Evolutionary conservation across 2,113 vertebrate species (phyloP), one percentile per base, ranked within the genome.

Genomic region (Herpailurus yagouaroundi): DNA sequence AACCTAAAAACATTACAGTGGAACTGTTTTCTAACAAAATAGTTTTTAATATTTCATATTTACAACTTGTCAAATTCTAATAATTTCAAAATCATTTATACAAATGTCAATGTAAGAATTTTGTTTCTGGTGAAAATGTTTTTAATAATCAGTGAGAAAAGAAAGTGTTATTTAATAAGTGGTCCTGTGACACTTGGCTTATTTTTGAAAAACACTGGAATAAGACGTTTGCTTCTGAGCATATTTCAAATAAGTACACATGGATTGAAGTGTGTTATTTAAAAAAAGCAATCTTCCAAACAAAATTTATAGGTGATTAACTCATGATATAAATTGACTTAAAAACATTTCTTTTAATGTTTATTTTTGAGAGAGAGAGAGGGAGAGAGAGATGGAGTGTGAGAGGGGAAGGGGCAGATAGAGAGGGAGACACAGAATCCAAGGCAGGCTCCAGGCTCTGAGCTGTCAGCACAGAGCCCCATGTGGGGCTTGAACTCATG

Each of bases 1-100:
- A 95, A 94, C 97, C 91, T 98, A 82, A 97, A 96, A 95, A 89
- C 23, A 92, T 57, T 57, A 87, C 27, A 60, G 64, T 50, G 10
- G 9, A 79, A 33, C 69, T 66, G 45, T 88, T 97, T 88, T 74
- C 29, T 91, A 89, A 94, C 36, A 88, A 95, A 73, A n/a, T 84
- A 8, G 3, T 48, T 88, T 60, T 95, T 55, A 73, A 55, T n/a
- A 55, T 94, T 94, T 95, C 6, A 31, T 95, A 92, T 50, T 95
- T 92, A 89, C 7, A 66, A 77, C 52, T 92, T 94, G 4, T 68
- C 23, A 38, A 91, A 77, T 27, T 92, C 74, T 77, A 73, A 68
- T 41, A 94, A 84, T 69, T 95, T 94, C 15, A 93, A 83, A 93
- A 74, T 63, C 5, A 94, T 64, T 91, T 64, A 38, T 81, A 41